phyloP scores from a whole-genome alignment of 2,113 vertebrate species.

The Nibea albiflora region DNA sequence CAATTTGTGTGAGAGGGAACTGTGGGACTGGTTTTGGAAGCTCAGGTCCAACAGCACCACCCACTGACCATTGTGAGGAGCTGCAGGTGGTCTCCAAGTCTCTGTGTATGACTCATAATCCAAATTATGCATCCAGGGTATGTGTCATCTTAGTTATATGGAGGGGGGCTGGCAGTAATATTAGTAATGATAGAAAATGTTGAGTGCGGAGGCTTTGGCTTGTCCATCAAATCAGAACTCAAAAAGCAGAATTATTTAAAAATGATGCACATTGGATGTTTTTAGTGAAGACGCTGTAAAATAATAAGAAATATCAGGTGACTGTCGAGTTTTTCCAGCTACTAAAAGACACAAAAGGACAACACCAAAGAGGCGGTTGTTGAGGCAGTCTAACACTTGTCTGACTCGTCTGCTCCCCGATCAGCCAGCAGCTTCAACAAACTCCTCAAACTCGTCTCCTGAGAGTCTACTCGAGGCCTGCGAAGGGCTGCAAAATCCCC shows the following conservation, averaged over 20 bases:
- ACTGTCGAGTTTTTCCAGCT: not conserved
- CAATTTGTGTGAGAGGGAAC: conserved; percentile 28
- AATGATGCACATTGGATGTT: conserved; percentile 2
- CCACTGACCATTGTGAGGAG: conserved; percentile 30
- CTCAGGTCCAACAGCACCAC: conserved; percentile 79
- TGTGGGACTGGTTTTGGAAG: not conserved
- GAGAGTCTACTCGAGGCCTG: conserved; percentile 8
- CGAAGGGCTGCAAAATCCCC: conserved; percentile 13
- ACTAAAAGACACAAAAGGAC: not conserved
- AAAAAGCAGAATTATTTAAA: not conserved
- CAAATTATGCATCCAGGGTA: conserved; percentile 27
- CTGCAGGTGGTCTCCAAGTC: conserved; percentile 10
- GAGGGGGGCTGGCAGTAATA: not conserved
- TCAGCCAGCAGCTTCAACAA: conserved; percentile 16
- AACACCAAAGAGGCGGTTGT: not conserved
- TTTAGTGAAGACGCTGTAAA: not conserved
- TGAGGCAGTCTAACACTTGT: conserved; percentile 45
- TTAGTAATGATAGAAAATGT: not conserved
- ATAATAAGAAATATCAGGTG: not conserved
- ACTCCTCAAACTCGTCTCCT: conserved; percentile 51
- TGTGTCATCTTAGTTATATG: not conserved
- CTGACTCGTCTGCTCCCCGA: too few relatives aligned
- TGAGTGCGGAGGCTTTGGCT: conserved; percentile 11
- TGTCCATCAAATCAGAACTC: not conserved
- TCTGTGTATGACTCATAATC: conserved; percentile 31